Evolutionary conservation across 2,113 vertebrate species (phyloP).

Genomic region (Hemibagrus wyckioides): DNA sequence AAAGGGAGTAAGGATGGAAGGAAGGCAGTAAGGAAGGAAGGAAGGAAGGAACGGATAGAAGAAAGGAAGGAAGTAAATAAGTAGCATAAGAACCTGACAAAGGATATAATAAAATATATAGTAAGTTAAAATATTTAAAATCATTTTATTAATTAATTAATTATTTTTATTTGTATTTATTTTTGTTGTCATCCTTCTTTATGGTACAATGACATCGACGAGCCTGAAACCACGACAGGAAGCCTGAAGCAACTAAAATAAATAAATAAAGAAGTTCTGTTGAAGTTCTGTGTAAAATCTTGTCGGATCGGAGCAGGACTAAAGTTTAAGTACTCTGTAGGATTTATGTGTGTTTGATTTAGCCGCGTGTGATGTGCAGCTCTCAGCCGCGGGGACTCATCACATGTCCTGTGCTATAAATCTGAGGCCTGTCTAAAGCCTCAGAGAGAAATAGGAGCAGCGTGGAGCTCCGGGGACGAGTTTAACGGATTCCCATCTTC

Average conservation of each 20-base stretch:
- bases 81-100: too few relatives aligned
- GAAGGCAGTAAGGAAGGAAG: too few relatives aligned
- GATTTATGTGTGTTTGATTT: constrained; percentile 13
- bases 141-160: neutral
- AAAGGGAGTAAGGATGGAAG: too few relatives aligned
- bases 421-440: neutral
- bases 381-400: neutral
- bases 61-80: neutral
- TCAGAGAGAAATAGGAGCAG: neutral
- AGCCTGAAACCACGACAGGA: neutral
- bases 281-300: neutral
- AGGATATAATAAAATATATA: too few relatives aligned
- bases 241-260: neutral
- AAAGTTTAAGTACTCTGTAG: neutral
- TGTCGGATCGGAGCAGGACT: neutral
- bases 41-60: too few relatives aligned
- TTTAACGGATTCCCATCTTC: constrained; percentile 4
- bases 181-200: neutral
- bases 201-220: neutral
- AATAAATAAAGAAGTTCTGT: neutral
- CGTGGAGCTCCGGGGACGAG: neutral
- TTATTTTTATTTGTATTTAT: neutral
- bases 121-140: neutral
- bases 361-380: neutral
- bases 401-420: neutral